Base-by-base conservation (phyloP, 2,797 vertebrate species). In the Chelon auratus region DNA sequence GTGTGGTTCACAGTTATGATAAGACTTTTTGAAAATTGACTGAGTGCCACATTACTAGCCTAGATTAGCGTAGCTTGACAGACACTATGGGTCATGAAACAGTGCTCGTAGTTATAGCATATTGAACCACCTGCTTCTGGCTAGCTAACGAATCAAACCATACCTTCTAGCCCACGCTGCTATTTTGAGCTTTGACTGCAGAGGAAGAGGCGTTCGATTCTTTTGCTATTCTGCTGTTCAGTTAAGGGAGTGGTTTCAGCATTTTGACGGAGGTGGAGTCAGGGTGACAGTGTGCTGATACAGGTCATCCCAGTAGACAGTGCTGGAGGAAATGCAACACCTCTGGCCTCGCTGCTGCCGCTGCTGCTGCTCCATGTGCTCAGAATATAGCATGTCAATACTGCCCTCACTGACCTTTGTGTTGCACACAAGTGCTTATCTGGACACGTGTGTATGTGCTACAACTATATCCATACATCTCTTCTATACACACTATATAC, bases 311-410 rank as follows among this genome's bases (percentile, higher is more conserved):
- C 60, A 56, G 82, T 62, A 51, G 81, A 90, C 82, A 87, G 80
- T 58, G 51, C 69, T 50, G 61, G 63, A 73, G 80, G 91, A 91
- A 93, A 92, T 43, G 77, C 88, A 88, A 93, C 87, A 91, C 91
- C 85, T 20, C 50, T 26, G 74, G 77, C 58, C 70, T 74, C 65
- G 64, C 63, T 67, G 74, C 71, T 65, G 48, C 75, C 62, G 64
- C 63, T 67, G 74, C 63, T 67, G 74, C 75, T 50, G 72, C 81
- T 76, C 55, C 78, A 74, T 77, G 80, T 82, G 77, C 85, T 86
- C 54, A 50, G 82, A 78, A 86, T 87, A 89, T 78, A 87, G 77
- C 68, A 76, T 84, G 80, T 82, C 87, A 70, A 83, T 85, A 81
- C 4, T 80, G 82, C 76, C 84, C 87, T 90, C 68, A 3, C 58